Conservation (phyloP, 1,140 invertebrate species). For the Scaptodrosophila lebanonensis region DNA sequence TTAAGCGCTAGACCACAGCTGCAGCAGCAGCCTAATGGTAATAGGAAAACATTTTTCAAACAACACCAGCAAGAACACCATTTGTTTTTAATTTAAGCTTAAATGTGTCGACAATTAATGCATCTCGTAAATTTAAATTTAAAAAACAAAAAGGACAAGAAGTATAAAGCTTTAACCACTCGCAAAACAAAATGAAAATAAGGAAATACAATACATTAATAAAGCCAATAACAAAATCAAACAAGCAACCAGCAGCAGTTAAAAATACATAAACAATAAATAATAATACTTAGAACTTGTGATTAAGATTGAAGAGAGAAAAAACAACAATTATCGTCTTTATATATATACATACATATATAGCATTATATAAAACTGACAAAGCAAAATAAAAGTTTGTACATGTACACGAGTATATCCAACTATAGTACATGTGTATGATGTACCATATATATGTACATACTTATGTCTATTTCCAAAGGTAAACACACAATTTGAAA, state of each 20-base stretch:
- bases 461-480: constrained; percentile 7
- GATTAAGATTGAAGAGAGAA: constrained; percentile 16
- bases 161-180: constrained; percentile 53
- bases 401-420: constrained; percentile 15
- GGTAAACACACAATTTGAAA: constrained; percentile 48
- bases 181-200: constrained; percentile 12
- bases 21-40: too few species aligned
- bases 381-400: constrained; percentile 25
- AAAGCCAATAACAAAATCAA: constrained; percentile 32
- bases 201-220: constrained; percentile 18
- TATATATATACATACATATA: constrained; percentile 13
- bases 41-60: too few species aligned
- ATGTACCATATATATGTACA: constrained; percentile 4
- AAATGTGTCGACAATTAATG: constrained; percentile 52
- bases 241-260: too few species aligned
- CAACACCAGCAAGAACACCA: constrained; percentile 21
- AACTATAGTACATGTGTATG: too few species aligned
- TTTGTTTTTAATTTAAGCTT: constrained; percentile 50
- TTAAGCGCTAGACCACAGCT: too few species aligned
- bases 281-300: constrained; percentile 24
- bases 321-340: constrained; percentile 1
- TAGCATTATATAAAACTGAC: constrained; percentile 21
- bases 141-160: constrained; percentile 22
- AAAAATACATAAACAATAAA: too few species aligned
- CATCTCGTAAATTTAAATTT: constrained; percentile 45